Percentiles rank a stretch among this genome's conserved stretches.
Evolutionary conservation across 2,888 invertebrate species (phyloP).

Genomic region (Drosophila affinis): DNA sequence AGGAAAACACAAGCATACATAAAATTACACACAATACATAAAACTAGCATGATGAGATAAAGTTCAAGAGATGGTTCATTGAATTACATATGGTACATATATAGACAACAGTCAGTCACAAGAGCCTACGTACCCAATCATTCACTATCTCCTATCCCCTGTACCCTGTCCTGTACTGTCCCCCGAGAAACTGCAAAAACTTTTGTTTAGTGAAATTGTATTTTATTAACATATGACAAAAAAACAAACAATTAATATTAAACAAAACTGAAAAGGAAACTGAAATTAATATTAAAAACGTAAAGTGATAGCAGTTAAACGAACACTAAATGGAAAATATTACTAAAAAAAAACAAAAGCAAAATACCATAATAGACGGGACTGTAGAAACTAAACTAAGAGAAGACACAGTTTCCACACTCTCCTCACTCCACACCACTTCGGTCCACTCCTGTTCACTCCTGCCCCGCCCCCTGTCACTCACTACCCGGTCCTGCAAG

Average conservation of each 20-base stretch:
- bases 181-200: constrained; percentile 31
- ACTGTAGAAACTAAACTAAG: constrained; percentile 57
- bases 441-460: not conserved
- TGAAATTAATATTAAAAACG: constrained; percentile 62
- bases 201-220: constrained; percentile 70
- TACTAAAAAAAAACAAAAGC: constrained; percentile 19
- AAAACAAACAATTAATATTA: constrained; percentile 51
- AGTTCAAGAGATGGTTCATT: constrained; percentile 8
- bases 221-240: constrained; percentile 51
- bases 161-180: not conserved
- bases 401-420: constrained; percentile 26
- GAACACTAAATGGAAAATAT: constrained; percentile 52
- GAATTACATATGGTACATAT: not conserved
- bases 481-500: constrained; percentile 12
- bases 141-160: not conserved
- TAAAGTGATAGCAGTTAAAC: constrained; percentile 76
- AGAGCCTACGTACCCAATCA: constrained; percentile 5
- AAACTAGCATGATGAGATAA: constrained; percentile 26
- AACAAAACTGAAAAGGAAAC: constrained; percentile 36
- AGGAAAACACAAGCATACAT: constrained; percentile 42
- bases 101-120: constrained; percentile 10
- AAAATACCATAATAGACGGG: constrained; percentile 18
- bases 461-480: not conserved
- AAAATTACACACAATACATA: constrained; percentile 29
- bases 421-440: constrained; percentile 3